Evolutionary conservation across 2,888 invertebrate species (phyloP).

Genomic region (Alitta virens): DNA sequence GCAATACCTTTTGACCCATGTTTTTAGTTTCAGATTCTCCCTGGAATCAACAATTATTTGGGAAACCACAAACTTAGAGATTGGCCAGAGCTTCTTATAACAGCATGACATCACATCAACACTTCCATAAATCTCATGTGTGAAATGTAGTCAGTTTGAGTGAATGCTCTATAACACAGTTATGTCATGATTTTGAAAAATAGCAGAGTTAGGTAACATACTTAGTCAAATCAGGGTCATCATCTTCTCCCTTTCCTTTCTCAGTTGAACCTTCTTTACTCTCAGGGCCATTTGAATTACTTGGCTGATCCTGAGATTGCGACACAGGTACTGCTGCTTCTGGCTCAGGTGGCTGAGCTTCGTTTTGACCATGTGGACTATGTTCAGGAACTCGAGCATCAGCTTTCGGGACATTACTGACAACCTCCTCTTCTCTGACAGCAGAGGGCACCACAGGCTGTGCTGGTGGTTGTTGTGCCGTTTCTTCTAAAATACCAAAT

Average conservation of each 20-base stretch:
- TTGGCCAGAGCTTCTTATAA: too few species aligned
- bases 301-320: neutral
- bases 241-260: slow-evolving; percentile 11
- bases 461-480: neutral
- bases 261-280: neutral
- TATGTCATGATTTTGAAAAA: too few species aligned
- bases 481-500: neutral
- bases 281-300: neutral
- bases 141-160: too few species aligned
- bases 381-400: neutral
- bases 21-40: too few species aligned
- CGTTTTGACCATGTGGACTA: neutral
- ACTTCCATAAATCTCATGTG: too few species aligned
- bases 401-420: neutral
- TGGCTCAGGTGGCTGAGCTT: neutral
- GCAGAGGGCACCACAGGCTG: neutral
- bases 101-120: too few species aligned
- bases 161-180: too few species aligned
- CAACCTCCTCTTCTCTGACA: neutral
- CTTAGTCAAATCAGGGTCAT: slow-evolving; percentile 18
- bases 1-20: too few species aligned
- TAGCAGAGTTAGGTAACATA: too few species aligned
- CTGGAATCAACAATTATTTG: too few species aligned
- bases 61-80: too few species aligned
- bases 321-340: too few species aligned